Percentiles rank a stretch among this genome's conserved stretches.
phyloP scores from a whole-genome alignment of 64 coral and sea anemone genomes.

The Dendronephthya gigantea region DNA sequence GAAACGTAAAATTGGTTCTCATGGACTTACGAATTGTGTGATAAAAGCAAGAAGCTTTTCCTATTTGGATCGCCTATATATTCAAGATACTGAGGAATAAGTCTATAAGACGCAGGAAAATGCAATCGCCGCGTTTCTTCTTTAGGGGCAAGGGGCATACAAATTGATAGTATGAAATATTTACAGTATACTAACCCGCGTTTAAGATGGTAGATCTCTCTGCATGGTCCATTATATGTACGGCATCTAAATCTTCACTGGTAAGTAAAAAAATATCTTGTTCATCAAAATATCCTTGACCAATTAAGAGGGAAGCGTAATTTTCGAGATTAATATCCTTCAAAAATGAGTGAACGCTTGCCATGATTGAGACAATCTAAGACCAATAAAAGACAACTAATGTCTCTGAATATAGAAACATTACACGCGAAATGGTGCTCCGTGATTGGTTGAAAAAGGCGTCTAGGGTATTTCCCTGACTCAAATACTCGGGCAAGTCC shows the following conservation, averaged over 20 bases:
- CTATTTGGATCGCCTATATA: too few species aligned
- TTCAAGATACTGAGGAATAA: too few species aligned
- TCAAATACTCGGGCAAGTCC: conserved; percentile 2
- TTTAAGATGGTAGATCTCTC: neutral
- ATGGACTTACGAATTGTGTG: too few species aligned
- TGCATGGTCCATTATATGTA: neutral
- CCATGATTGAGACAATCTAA: neutral
- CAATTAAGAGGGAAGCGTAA: neutral
- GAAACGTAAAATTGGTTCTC: too few species aligned
- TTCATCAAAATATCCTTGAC: neutral
- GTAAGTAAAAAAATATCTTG: neutral
- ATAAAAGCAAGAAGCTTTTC: too few species aligned
- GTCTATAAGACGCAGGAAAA: too few species aligned
- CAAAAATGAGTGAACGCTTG: neutral
- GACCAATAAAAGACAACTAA: neutral
- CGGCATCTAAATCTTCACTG: neutral
- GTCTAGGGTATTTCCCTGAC: neutral
- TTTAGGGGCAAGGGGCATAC: too few species aligned
- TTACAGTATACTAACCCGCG: neutral
- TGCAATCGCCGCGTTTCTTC: too few species aligned
- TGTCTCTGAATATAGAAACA: neutral
- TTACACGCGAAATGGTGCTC: neutral
- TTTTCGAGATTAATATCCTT: neutral
- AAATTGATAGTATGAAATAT: neutral
- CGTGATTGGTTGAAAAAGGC: neutral